Conservation (phyloP, 2,797 vertebrate genomes). For the Leptodactylus fallax region DNA sequence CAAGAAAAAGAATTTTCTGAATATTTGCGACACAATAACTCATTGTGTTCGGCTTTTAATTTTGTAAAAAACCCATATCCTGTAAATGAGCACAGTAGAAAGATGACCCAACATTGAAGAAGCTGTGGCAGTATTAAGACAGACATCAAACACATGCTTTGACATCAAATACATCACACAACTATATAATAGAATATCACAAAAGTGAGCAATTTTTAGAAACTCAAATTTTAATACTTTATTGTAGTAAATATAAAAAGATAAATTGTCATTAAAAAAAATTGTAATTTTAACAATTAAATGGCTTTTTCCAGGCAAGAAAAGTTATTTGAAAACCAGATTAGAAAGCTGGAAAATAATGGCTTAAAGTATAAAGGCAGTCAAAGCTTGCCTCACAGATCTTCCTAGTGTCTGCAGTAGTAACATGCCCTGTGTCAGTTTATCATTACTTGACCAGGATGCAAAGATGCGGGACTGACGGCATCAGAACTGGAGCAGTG, state of each 20-base stretch:
- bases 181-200: conserved; percentile 20
- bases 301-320: no score
- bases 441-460: no score
- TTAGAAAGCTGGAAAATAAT: no score
- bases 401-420: no score
- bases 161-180: conserved; percentile 27
- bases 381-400: no score
- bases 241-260: conserved; percentile 53
- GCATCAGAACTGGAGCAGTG: no score
- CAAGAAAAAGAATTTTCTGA: not conserved
- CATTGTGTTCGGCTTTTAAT: not conserved
- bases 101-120: conserved; percentile 30
- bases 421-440: no score
- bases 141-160: conserved; percentile 46
- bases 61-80: not conserved
- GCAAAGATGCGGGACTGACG: no score
- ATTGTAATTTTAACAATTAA: no score
- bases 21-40: not conserved
- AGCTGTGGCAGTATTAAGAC: conserved; percentile 34
- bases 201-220: conserved; percentile 45
- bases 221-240: conserved; percentile 56
- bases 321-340: no score
- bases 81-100: conserved; percentile 26
- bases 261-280: no score
- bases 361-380: no score